Percentiles rank a stretch among this genome's conserved stretches.
Evolutionary conservation across 2,888 invertebrate genomes (phyloP).

Genomic region (Drosophila mercatorum): DNA sequence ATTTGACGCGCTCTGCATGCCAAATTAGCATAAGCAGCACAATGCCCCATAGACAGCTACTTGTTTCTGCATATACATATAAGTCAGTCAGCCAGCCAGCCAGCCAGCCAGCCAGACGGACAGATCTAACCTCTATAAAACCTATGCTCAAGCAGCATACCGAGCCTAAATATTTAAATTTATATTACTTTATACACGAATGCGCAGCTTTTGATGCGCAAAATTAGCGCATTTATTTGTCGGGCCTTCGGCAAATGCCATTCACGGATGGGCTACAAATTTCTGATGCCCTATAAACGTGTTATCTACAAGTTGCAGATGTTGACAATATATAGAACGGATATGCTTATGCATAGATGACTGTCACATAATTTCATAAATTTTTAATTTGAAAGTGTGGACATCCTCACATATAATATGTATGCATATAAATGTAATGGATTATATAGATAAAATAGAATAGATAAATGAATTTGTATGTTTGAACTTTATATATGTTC

Average conservation of each 20-base stretch:
- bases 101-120: neutral
- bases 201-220: constrained; percentile 67
- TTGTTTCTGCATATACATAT: neutral
- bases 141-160: neutral
- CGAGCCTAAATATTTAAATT: constrained; percentile 51
- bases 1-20: constrained; percentile 58
- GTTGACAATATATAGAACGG: too few relatives aligned
- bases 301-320: neutral
- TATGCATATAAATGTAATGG: too few relatives aligned
- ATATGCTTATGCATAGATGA: too few relatives aligned
- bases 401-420: too few relatives aligned
- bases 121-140: neutral
- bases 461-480: too few relatives aligned
- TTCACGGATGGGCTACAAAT: neutral
- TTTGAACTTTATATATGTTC: too few relatives aligned
- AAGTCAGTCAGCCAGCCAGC: neutral
- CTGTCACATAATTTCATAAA: too few relatives aligned
- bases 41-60: constrained; percentile 11
- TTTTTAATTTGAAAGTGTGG: too few relatives aligned
- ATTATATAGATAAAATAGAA: too few relatives aligned
- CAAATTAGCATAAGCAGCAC: constrained; percentile 68
- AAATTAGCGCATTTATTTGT: constrained; percentile 67
- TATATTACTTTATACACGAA: constrained; percentile 66
- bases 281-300: neutral
- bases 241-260: constrained; percentile 22